A percentile compares a stretch with the other conserved stretches of the same genome.
phyloP scores from a whole-genome alignment of 2,113 vertebrate species.

The Hippocampus mohnikei region DNA sequence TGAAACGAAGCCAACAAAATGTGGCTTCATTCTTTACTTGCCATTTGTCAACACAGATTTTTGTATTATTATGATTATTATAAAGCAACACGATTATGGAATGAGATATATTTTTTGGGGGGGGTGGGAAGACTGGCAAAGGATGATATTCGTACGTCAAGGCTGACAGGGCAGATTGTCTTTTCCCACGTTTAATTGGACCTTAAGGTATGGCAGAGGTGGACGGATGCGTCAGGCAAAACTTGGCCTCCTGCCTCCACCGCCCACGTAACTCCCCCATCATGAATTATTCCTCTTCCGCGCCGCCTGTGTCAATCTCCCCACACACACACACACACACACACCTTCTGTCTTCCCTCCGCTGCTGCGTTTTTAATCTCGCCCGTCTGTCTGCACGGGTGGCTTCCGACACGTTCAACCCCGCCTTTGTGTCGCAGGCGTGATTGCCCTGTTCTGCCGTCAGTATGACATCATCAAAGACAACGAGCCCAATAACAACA shows the following conservation, averaged over 20 bases:
- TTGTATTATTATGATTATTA: no score
- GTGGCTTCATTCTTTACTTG: no score
- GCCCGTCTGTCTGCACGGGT: constrained; percentile 8
- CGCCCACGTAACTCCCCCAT: not conserved
- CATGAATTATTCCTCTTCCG: constrained; percentile 51
- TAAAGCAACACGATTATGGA: no score
- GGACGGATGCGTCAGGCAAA: constrained; percentile 1
- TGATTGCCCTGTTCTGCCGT: constrained; percentile 93
- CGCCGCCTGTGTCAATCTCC: constrained; percentile 21
- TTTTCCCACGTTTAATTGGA: not conserved
- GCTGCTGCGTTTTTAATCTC: constrained; percentile 23
- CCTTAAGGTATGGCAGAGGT: not conserved
- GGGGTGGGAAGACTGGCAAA: no score
- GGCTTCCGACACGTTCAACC: not conserved
- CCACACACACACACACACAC: not conserved
- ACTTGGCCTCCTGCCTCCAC: constrained; percentile 4
- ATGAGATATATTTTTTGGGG: no score
- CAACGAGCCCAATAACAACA: constrained; percentile 96
- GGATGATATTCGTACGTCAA: no score
- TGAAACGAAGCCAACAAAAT: no score
- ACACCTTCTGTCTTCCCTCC: constrained; percentile 8
- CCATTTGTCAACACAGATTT: no score
- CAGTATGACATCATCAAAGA: constrained; percentile 99
- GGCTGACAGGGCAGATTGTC: no score
- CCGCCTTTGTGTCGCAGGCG: constrained; percentile 69